Evolutionary conservation across 2,113 vertebrate genomes (phyloP).

Genomic region (Eubucco bourcierii): DNA sequence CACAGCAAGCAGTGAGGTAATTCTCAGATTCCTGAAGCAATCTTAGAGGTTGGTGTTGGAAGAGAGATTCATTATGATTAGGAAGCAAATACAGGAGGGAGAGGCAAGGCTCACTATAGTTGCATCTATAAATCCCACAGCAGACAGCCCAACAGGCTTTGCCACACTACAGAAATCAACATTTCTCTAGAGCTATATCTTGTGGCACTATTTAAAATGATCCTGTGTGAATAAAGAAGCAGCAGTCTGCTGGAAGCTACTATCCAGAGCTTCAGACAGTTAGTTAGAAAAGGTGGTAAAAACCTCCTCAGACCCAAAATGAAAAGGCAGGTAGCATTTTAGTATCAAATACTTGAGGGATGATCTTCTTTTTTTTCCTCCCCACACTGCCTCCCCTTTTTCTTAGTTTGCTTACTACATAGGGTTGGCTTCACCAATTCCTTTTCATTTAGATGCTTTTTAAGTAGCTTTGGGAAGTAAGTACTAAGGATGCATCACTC

Average conservation of each 20-base stretch:
- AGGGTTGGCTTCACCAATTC: background rate
- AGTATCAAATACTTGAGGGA: background rate
- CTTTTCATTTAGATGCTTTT: background rate
- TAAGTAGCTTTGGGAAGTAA: background rate
- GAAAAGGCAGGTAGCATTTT: background rate
- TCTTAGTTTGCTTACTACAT: background rate
- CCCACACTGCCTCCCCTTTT: background rate
- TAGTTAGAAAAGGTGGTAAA: background rate
- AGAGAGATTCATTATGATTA: background rate
- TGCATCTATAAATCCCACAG: background rate
- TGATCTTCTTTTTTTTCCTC: background rate
- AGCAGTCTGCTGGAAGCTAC: background rate
- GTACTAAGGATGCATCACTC: background rate
- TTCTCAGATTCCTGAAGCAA: background rate
- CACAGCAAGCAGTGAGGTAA: background rate
- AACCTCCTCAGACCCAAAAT: background rate
- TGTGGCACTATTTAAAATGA: background rate
- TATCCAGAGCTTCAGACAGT: background rate
- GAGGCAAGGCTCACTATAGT: background rate
- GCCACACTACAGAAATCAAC: background rate
- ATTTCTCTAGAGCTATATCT: background rate
- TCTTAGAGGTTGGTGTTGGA: background rate
- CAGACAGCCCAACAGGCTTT: background rate
- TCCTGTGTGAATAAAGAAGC: background rate
- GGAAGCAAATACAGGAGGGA: background rate